Evolutionary conservation across 2,888 invertebrate genomes (phyloP), one percentile per base, ranked within the genome.

Genomic region (Drosophila tripunctata): DNA sequence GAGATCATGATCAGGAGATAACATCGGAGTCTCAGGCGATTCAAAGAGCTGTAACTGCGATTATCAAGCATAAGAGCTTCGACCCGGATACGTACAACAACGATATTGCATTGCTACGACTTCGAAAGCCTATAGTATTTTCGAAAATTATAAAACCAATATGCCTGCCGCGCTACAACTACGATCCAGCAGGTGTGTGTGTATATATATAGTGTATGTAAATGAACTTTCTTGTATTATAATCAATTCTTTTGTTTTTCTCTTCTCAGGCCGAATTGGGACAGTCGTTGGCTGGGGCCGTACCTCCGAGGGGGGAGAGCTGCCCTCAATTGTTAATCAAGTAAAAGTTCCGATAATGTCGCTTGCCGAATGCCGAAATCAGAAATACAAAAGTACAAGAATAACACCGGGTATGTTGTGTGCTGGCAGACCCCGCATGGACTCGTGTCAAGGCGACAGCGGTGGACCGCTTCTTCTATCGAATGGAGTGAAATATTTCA

Each of bases 371-470:
- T 97, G 97, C 88, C 92, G 96, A 33, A 94, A 94, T 47, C 95
- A 95, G 94, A 97, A 96, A 91, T 97, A 97, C 88, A 93, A 96
- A 60, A 95, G 96, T 0, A 94, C 95, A 10, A 93, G 96, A 78
- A 97, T 97, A 73, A 96, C 96, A 6, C 93, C 93, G 55, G 96
- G 96, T 86, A 97, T 97, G 97, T 89, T 97, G 60, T 97, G 97
- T 89, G 97, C 97, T 6, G 97, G 97, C 10, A 93, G 94, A 68
- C 95, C 96, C 2, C 93, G 93, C 4, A 95, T 95, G 88, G 97
- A 97, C 91, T 96, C 96, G 0, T 97, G 97, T 84, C 97, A 97
- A 91, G 97, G 97, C 0, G 97, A 97, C 90, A 96, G 96, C 77
- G 97, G 97, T 12, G 97, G 97, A 0, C 97, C 97, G 0, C 92